Percentiles rank a stretch among this genome's conserved stretches.
These are phyloP conservation scores for Aspidiotus rigidus DNA, from an alignment of 2,888 invertebrate species.

Conservation along the genomic window DNA sequence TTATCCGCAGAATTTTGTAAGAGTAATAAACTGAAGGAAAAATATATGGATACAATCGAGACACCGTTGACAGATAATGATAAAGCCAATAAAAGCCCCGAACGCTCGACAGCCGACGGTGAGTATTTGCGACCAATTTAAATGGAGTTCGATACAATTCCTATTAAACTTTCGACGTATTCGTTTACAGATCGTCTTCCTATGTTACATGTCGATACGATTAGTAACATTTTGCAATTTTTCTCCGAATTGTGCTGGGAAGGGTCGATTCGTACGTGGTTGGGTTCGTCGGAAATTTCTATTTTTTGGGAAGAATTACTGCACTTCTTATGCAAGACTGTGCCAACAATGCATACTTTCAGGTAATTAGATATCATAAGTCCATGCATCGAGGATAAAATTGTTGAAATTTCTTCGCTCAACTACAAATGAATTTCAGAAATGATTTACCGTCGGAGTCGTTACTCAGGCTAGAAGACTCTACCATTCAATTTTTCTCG, in stretches of 20 bases:
- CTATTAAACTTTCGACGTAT: too few relatives aligned
- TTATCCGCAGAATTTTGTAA: constrained; percentile 19
- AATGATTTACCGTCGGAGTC: constrained; percentile 40
- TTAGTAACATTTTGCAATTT: constrained; percentile 65
- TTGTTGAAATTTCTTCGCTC: neutral
- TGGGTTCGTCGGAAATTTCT: constrained; percentile 67
- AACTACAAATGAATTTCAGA: neutral
- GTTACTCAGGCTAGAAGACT: constrained; percentile 54
- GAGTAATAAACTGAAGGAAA: constrained; percentile 18
- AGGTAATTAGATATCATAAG: constrained; percentile 14
- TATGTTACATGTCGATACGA: constrained; percentile 51
- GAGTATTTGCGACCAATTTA: neutral
- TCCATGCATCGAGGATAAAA: neutral
- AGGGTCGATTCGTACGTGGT: constrained; percentile 75
- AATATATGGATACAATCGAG: constrained; percentile 9
- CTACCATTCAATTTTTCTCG: constrained; percentile 71
- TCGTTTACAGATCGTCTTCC: constrained; percentile 41
- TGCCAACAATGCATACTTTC: constrained; percentile 19
- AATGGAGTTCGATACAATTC: too few relatives aligned
- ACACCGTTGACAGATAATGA: constrained; percentile 45
- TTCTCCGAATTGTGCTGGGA: constrained; percentile 72
- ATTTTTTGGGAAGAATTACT: constrained; percentile 74
- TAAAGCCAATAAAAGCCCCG: constrained; percentile 42
- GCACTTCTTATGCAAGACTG: constrained; percentile 24
- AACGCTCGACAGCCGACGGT: constrained; percentile 38